Conservation (phyloP, 2,888 invertebrate species). For the Hyposoter dolosus region DNA sequence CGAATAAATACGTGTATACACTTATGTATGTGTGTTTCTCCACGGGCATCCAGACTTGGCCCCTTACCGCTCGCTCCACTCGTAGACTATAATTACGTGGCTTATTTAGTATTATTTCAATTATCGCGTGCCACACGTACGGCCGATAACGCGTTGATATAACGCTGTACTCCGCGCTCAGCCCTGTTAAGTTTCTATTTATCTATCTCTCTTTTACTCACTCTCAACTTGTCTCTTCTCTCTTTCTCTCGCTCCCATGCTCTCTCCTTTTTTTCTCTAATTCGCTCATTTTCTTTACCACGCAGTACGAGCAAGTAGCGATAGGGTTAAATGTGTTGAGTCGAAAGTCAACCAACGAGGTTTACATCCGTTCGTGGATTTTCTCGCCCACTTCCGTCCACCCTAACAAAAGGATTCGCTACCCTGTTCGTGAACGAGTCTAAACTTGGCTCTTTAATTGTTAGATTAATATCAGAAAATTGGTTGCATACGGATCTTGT, state of each 20-base stretch:
- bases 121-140: slow-evolving; percentile 81
- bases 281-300: slow-evolving; percentile 39
- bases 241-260: slow-evolving; percentile 42
- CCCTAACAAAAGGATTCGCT: slow-evolving; percentile 23
- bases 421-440: slow-evolving; percentile 19
- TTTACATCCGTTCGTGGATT: slow-evolving; percentile 44
- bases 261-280: slow-evolving; percentile 10
- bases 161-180: slow-evolving; percentile 47
- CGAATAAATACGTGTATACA: slow-evolving; percentile 21
- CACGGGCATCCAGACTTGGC: slow-evolving; percentile 58
- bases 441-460: slow-evolving; percentile 29
- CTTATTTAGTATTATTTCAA: slow-evolving; percentile 82
- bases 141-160: slow-evolving; percentile 72
- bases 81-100: slow-evolving; percentile 78
- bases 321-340: slow-evolving; percentile 51
- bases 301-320: slow-evolving; percentile 10
- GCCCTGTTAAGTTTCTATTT: slow-evolving; percentile 44
- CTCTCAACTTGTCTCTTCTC: slow-evolving; percentile 28
- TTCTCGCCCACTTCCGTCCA: slow-evolving; percentile 51
- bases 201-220: slow-evolving; percentile 33
- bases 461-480: slow-evolving; percentile 17
- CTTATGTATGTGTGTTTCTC: slow-evolving; percentile 34
- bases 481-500: background rate
- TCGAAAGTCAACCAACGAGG: slow-evolving; percentile 51
- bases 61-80: slow-evolving; percentile 65